Conservation (phyloP, 2,113 vertebrate genomes). For the Chunga burmeisteri region DNA sequence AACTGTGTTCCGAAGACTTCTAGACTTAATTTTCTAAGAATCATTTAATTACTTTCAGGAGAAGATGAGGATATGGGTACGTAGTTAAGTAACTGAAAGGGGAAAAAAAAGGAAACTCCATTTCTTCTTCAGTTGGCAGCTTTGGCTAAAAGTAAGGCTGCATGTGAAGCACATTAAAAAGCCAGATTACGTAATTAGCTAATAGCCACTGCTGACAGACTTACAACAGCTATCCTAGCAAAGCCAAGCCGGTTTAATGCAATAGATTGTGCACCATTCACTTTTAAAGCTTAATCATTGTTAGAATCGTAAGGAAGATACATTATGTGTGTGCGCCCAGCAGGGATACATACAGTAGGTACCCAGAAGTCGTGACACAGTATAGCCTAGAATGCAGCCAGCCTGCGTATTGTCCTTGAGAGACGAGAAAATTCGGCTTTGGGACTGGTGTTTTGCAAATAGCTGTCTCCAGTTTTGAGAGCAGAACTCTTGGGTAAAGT, state of each 20-base stretch:
- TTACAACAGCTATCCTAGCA: conserved; percentile 37
- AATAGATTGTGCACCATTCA: neutral
- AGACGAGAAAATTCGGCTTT: conserved; percentile 48
- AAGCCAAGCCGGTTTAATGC: conserved; percentile 3
- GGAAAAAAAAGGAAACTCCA: neutral
- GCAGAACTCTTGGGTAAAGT: conserved; percentile 63
- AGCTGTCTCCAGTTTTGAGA: conserved; percentile 41
- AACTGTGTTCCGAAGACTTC: conserved; percentile 38
- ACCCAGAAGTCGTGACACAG: neutral
- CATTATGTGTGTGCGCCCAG: neutral
- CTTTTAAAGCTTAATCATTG: neutral
- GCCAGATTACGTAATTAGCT: conserved; percentile 16
- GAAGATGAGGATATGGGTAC: conserved; percentile 48
- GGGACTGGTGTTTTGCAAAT: conserved; percentile 65
- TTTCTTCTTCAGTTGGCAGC: neutral
- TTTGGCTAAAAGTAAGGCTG: conserved; percentile 38
- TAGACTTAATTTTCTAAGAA: conserved; percentile 40
- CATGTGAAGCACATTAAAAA: neutral
- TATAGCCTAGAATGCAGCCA: neutral
- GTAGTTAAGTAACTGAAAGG: conserved; percentile 51
- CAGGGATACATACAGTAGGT: neutral
- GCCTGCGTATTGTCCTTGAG: conserved; percentile 4
- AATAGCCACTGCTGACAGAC: conserved; percentile 41
- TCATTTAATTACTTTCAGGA: conserved; percentile 37
- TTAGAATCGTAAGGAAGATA: neutral